These are phyloP conservation scores for Leptinotarsa defecta DNA, from an alignment of 1,140 invertebrate genomes.

Conservation along the genomic window DNA sequence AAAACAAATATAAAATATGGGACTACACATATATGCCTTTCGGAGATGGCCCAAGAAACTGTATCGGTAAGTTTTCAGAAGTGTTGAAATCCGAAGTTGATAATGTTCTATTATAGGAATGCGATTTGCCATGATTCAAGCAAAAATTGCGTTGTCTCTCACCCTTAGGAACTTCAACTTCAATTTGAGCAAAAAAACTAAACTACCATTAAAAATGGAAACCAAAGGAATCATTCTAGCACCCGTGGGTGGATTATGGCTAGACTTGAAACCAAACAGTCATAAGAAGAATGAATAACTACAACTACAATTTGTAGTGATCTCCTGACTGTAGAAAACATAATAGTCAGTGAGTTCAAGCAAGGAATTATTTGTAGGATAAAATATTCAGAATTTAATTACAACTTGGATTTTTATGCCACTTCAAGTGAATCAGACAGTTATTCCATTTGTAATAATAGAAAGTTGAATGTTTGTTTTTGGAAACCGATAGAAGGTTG, in stretches of 20 bases:
- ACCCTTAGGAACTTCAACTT: slow-evolving; percentile 52
- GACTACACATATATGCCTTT: slow-evolving; percentile 67
- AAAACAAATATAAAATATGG: slow-evolving; percentile 55
- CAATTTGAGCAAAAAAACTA: slow-evolving; percentile 51
- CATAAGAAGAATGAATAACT: neutral
- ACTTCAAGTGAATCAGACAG: too few species aligned
- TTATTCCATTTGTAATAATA: too few species aligned
- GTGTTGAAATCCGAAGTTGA: slow-evolving; percentile 6
- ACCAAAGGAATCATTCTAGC: slow-evolving; percentile 54
- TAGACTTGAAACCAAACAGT: slow-evolving; percentile 45
- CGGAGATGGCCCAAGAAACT: slow-evolving; percentile 70
- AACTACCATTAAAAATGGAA: slow-evolving; percentile 57
- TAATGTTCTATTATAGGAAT: slow-evolving; percentile 48
- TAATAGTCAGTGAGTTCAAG: too few species aligned
- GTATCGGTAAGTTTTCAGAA: slow-evolving; percentile 60
- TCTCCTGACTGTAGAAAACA: too few species aligned
- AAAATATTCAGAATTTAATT: too few species aligned
- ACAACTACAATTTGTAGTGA: too few species aligned
- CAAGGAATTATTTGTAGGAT: too few species aligned
- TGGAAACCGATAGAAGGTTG: too few species aligned
- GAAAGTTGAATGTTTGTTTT: too few species aligned
- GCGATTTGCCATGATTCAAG: slow-evolving; percentile 59
- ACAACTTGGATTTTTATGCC: too few species aligned
- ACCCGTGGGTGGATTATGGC: slow-evolving; percentile 55
- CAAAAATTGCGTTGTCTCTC: slow-evolving; percentile 51